Base-by-base conservation (phyloP, 2,113 vertebrate genomes). In the Oxyura jamaicensis region DNA sequence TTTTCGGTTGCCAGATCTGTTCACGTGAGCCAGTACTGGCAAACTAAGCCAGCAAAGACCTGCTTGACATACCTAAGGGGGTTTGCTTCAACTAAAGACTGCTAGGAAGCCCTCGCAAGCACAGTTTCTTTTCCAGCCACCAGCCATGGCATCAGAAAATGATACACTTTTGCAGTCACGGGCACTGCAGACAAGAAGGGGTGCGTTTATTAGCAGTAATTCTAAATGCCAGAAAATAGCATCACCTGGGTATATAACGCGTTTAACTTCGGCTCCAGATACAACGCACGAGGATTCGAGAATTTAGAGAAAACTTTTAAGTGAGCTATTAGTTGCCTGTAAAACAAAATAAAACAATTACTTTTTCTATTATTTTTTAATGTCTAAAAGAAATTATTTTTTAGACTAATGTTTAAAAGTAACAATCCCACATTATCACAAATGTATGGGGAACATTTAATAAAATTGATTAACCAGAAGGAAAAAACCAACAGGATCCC, bases 231-330 rank as follows among this genome's bases (percentile, higher is more conserved):
- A 95, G 46, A 39, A 77, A 91, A 33, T 36, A 67, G 88, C 11
- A 92, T 96, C 92, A 99, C 99, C 98, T 99, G 98, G 83, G 98
- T 98, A 85, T 99, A 99, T 3, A 99, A 97, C 8, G 99, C 98
- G 7, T 97, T 97, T 29, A 99, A 96, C 81, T 98, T 99, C 75
- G 97, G 97, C 96, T 99, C 99, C 97, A 99, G 94, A 96, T 99
- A 99, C 23, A 99, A 97, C 1, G 99, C 96, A 56, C 98, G 98
- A 52, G 99, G 99, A 98, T 99, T 99, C 14, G 98, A 98, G 98
- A 99, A 99, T 75, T 99, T 99, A 68, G 99, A 98, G 74, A 99
- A 99, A 83, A 99, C 98, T 83, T 98, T 98, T 81, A 99, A 97
- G 88, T 99, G 99, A 35, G 97, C 96, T 39, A 99, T 98, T 63